Percentiles rank a stretch among this genome's conserved stretches.
Evolutionary conservation across 1,140 invertebrate genomes (phyloP).

Genomic region (Anastrepha ludens): DNA sequence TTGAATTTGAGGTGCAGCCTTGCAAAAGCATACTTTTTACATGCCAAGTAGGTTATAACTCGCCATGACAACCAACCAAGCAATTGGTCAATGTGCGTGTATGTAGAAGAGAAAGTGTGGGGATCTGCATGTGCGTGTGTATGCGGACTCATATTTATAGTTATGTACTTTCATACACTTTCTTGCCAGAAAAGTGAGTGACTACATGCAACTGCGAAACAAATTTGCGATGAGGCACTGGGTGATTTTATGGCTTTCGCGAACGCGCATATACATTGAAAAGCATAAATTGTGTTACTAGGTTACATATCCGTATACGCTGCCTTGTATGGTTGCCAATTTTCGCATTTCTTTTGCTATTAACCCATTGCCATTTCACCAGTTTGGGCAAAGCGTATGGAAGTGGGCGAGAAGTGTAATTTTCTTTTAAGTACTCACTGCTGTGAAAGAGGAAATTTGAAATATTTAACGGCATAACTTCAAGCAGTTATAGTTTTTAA

Average conservation of each 20-base stretch:
- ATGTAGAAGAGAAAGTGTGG: neutral
- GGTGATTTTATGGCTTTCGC: neutral
- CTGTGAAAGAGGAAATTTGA: neutral
- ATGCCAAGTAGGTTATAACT: neutral
- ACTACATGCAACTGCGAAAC: too few species aligned
- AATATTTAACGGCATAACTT: too few species aligned
- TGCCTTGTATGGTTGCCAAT: too few species aligned
- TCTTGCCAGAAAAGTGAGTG: neutral
- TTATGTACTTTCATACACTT: neutral
- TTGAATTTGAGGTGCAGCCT: neutral
- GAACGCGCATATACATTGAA: neutral
- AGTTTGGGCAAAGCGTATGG: neutral
- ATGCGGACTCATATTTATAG: neutral
- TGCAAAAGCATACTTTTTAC: neutral
- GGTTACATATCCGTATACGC: neutral
- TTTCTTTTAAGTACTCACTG: neutral
- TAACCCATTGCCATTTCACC: neutral
- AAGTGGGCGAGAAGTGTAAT: neutral
- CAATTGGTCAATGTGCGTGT: conserved; percentile 10
- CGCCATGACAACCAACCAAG: conserved; percentile 2
- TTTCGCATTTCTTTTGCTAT: neutral
- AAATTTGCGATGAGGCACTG: neutral
- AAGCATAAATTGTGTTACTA: neutral
- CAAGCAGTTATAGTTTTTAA: too few species aligned
- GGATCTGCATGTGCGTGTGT: neutral